Evolutionary conservation across 2,797 vertebrate genomes (phyloP), one percentile per base, ranked within the genome.

Genomic region (Argentina silus): DNA sequence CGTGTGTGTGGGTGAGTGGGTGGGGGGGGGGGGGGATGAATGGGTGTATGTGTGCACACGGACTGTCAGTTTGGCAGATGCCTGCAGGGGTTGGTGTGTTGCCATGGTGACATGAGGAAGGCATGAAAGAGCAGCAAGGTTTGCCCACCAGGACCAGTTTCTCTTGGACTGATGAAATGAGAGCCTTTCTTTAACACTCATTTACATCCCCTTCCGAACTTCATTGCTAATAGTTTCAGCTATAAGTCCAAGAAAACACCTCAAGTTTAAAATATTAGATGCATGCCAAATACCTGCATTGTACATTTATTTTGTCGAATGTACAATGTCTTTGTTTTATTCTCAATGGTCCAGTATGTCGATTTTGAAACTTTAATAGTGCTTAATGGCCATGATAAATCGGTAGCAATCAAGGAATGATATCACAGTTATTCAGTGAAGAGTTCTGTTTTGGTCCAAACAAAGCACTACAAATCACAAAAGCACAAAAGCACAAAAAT

Each of bases 11-110:
- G n/a, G 23, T 56, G 27, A 10, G 53, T 70, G 68, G 7, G 10
- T 14, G 43, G 43, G 70, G 70, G 86, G 36, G 72, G 67, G 55
- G 23, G 43, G 67, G 70, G 86, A 87, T 91, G 90, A 86, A 88
- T 87, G 79, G 90, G 85, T 89, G 50, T 70, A 88, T 90, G 88
- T 91, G 87, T 91, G 90, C 70, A 91, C 92, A 93, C 48, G 79
- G 81, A 81, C 93, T 91, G 93, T 87, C 90, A 93, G 93, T 93
- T 93, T 93, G 90, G 91, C 92, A 93, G 91, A 90, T 85, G 92
- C 92, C 92, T 93, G 92, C 92, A 91, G 92, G 91, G 92, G 90
- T 91, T 94, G 90, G 89, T 93, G 91, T 91, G 94, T 95, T 94
- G 90, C 92, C 90, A 95, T 94, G 94, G 94, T 87, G 92, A 94